phyloP scores from a whole-genome alignment of 2,113 vertebrate genomes.

The Brachypodius melanocephalos region DNA sequence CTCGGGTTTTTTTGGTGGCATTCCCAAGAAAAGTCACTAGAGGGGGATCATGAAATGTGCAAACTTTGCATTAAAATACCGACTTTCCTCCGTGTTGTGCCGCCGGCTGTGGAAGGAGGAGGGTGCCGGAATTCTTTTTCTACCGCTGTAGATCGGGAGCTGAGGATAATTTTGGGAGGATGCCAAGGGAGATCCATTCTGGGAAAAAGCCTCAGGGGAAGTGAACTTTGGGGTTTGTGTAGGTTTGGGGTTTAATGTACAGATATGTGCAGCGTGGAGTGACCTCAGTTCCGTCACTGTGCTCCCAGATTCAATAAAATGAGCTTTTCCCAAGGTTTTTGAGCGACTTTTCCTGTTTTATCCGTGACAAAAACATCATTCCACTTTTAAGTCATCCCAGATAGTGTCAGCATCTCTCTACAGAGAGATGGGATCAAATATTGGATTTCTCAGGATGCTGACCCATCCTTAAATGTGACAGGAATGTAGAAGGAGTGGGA shows the following conservation, averaged over 20 bases:
- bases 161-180: neutral
- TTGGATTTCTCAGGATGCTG: neutral
- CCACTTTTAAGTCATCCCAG: neutral
- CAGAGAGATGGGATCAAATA: neutral
- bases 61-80: neutral
- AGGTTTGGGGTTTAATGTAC: neutral
- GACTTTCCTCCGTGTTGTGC: neutral
- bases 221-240: neutral
- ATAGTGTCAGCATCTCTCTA: neutral
- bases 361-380: neutral
- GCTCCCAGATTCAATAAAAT: neutral
- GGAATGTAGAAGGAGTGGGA: neutral
- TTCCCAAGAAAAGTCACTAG: slow-evolving; percentile 4
- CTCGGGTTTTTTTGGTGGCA: neutral
- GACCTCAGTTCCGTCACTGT: neutral
- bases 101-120: neutral
- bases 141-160: neutral
- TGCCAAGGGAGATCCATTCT: neutral
- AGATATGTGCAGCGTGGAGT: neutral
- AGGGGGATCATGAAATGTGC: neutral
- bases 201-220: neutral
- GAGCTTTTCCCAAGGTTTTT: neutral
- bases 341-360: neutral
- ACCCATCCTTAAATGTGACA: neutral
- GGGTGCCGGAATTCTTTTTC: neutral